phyloP scores from a whole-genome alignment of 2,797 vertebrate species.

The Spinus pinus region DNA sequence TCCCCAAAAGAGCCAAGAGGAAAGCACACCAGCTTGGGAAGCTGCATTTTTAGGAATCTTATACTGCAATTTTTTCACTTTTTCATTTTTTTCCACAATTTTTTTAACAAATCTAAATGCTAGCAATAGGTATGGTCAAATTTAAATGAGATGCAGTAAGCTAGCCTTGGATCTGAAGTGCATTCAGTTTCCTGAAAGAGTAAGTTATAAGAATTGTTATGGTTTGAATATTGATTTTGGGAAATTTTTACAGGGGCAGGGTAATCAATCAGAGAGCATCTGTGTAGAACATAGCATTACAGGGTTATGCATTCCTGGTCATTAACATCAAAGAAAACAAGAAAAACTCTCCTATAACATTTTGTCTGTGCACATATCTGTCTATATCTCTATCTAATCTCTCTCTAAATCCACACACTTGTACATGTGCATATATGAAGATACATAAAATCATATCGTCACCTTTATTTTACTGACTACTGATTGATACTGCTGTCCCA shows the following conservation, averaged over 20 bases:
- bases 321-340: neutral
- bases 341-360: neutral
- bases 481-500: neutral
- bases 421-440: neutral
- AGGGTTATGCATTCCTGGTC: neutral
- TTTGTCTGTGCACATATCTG: fast-evolving
- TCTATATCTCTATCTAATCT: neutral
- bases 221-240: neutral
- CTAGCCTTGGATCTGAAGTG: neutral
- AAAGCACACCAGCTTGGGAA: neutral
- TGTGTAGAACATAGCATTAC: neutral
- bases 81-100: no score
- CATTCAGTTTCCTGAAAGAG: neutral
- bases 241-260: neutral
- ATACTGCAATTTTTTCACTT: neutral
- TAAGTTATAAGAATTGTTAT: neutral
- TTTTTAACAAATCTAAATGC: neutral
- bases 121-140: neutral
- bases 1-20: neutral
- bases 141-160: neutral
- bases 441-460: neutral
- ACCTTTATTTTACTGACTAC: neutral
- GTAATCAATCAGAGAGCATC: neutral
- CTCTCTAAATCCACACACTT: neutral
- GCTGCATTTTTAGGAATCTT: neutral